phyloP scores from a whole-genome alignment of 1,140 invertebrate species.

The Colletes gigas region DNA sequence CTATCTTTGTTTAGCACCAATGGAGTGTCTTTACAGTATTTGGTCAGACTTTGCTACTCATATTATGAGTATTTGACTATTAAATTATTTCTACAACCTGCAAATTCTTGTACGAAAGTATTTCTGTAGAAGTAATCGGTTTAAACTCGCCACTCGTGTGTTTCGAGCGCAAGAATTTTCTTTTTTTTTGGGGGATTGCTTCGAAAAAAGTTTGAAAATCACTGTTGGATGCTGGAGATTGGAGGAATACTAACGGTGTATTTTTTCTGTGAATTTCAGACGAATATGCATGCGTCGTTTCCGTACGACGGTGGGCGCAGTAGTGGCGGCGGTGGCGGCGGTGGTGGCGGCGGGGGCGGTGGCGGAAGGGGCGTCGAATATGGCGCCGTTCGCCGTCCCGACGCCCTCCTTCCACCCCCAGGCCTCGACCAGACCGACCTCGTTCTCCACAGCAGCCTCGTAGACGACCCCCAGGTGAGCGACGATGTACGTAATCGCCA shows the following conservation, averaged over 20 bases:
- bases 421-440: conserved; percentile 80
- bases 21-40: too few relatives aligned
- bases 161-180: too few relatives aligned
- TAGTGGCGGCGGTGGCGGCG: conserved; percentile 78
- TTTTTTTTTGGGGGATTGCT: too few relatives aligned
- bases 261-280: conserved; percentile 75
- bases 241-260: background rate
- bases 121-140: too few relatives aligned
- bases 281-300: conserved; percentile 83
- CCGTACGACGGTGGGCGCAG: conserved; percentile 81
- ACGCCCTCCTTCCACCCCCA: conserved; percentile 83
- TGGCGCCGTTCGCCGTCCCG: conserved; percentile 82
- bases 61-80: too few relatives aligned
- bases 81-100: too few relatives aligned
- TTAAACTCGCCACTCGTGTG: too few relatives aligned
- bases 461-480: conserved; percentile 82
- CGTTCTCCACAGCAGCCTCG: conserved; percentile 79
- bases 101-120: too few relatives aligned
- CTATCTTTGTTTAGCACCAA: too few relatives aligned
- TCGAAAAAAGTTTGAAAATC: too few relatives aligned
- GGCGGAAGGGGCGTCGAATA: conserved; percentile 78
- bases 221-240: too few relatives aligned
- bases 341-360: conserved; percentile 78
- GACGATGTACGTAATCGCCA: conserved; percentile 80
- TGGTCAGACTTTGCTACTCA: too few relatives aligned